These are phyloP conservation scores for Neodon shergylaensis DNA, from an alignment of 2,113 vertebrate genomes.

Conservation along the genomic window DNA sequence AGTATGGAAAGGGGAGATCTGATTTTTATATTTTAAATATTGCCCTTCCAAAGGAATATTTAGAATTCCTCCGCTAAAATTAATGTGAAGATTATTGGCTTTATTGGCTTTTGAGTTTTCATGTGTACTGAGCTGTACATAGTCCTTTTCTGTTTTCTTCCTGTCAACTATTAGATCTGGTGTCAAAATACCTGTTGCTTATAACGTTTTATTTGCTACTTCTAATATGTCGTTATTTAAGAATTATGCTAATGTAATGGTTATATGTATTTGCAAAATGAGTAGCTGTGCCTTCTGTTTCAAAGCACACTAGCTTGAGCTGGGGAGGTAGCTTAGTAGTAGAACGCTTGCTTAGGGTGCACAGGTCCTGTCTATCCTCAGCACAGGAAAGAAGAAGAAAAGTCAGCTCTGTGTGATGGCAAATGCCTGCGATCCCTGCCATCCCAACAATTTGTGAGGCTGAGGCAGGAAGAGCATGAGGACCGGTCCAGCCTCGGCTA, in stretches of 20 bases:
- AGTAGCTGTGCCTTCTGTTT: neutral
- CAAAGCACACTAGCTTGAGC: neutral
- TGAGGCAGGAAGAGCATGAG: neutral
- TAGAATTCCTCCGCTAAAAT: slow-evolving; percentile 28
- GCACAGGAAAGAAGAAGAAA: neutral
- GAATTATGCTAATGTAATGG: slow-evolving; percentile 7
- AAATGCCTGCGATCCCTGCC: neutral
- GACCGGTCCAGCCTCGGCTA: too few relatives aligned
- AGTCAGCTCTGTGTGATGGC: neutral
- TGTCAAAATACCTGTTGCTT: neutral
- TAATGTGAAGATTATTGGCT: neutral
- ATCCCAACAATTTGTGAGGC: neutral
- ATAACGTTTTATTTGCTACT: neutral
- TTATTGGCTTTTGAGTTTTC: slow-evolving; percentile 9
- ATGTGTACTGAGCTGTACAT: neutral
- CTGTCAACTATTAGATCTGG: neutral
- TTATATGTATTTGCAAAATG: neutral
- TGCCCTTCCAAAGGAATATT: neutral
- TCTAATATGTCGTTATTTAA: slow-evolving; percentile 16
- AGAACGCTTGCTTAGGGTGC: neutral
- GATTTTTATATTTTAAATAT: slow-evolving; percentile 5
- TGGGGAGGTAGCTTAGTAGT: neutral
- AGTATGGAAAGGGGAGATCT: neutral
- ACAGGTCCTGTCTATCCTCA: neutral
- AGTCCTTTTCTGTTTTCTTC: slow-evolving; percentile 1